Evolutionary conservation across 2,888 invertebrate genomes (phyloP).

Genomic region (Tipula unca): DNA sequence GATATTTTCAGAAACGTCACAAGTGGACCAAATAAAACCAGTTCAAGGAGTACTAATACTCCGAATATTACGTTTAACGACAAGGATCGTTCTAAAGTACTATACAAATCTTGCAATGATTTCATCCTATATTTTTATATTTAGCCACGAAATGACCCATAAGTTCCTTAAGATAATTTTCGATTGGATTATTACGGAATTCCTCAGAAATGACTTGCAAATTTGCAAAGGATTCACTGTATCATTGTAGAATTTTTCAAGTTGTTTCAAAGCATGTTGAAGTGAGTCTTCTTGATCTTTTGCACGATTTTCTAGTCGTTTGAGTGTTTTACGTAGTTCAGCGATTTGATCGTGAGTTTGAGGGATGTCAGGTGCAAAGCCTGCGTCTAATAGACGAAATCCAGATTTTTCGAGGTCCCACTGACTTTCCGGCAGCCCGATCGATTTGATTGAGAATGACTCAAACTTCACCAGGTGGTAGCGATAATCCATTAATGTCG

Average conservation of each 20-base stretch:
- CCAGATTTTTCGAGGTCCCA: constrained; percentile 62
- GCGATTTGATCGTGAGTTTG: constrained; percentile 73
- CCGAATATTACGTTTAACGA: no score
- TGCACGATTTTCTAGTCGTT: constrained; percentile 69
- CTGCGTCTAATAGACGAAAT: constrained; percentile 71
- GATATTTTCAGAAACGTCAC: no score
- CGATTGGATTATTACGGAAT: constrained; percentile 69
- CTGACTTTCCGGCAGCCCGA: constrained; percentile 56
- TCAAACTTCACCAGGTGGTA: constrained; percentile 81
- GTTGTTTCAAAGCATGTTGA: constrained; percentile 62
- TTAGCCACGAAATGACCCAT: constrained; percentile 83
- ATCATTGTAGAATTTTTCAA: constrained; percentile 77
- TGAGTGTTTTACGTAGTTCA: constrained; percentile 67
- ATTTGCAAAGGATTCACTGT: constrained; percentile 64
- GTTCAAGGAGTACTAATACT: no score
- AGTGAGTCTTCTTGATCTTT: constrained; percentile 70
- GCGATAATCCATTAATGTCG: constrained; percentile 74
- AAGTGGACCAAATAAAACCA: no score
- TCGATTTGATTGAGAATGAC: constrained; percentile 71
- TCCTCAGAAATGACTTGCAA: constrained; percentile 69
- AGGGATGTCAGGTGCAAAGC: constrained; percentile 74
- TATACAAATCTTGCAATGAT: no score
- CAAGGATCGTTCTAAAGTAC: no score
- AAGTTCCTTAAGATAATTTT: constrained; percentile 78
- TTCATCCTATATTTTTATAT: no score